phyloP scores from a whole-genome alignment of 2,888 invertebrate genomes.

The Podotricha telesiphe region DNA sequence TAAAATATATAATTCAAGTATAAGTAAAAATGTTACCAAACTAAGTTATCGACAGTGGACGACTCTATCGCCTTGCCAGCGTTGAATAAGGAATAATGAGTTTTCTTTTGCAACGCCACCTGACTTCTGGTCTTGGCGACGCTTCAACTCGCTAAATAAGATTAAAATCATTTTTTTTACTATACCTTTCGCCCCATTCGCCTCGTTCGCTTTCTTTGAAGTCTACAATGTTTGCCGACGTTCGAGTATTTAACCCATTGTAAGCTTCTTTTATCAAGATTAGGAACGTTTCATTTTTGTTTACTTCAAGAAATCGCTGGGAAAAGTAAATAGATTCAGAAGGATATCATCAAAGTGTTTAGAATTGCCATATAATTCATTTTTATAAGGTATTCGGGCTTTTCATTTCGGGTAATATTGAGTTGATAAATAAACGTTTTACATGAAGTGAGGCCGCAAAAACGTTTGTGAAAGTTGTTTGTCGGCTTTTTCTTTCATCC shows the following conservation, averaged over 20 bases:
- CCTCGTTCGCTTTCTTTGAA: constrained; percentile 51
- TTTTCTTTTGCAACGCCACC: constrained; percentile 78
- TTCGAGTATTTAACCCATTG: constrained; percentile 51
- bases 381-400: constrained; percentile 33
- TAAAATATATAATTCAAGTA: neutral
- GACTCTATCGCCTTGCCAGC: constrained; percentile 57
- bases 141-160: constrained; percentile 72
- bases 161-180: constrained; percentile 72
- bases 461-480: constrained; percentile 23
- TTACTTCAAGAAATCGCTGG: constrained; percentile 46
- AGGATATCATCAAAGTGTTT: constrained; percentile 47
- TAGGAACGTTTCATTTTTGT: constrained; percentile 47
- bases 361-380: constrained; percentile 42
- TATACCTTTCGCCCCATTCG: constrained; percentile 49
- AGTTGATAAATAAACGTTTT: constrained; percentile 33
- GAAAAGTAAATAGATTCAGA: constrained; percentile 44
- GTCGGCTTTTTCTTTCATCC: constrained; percentile 27
- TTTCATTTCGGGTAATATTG: constrained; percentile 36
- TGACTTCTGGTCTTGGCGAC: constrained; percentile 70
- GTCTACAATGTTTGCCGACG: constrained; percentile 51
- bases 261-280: constrained; percentile 51
- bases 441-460: constrained; percentile 22
- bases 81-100: constrained; percentile 80
- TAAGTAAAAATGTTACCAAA: constrained; percentile 14
- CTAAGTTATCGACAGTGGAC: constrained; percentile 35